Evolutionary conservation across 2,113 vertebrate species (phyloP).

Genomic region (Myocastor coypus): DNA sequence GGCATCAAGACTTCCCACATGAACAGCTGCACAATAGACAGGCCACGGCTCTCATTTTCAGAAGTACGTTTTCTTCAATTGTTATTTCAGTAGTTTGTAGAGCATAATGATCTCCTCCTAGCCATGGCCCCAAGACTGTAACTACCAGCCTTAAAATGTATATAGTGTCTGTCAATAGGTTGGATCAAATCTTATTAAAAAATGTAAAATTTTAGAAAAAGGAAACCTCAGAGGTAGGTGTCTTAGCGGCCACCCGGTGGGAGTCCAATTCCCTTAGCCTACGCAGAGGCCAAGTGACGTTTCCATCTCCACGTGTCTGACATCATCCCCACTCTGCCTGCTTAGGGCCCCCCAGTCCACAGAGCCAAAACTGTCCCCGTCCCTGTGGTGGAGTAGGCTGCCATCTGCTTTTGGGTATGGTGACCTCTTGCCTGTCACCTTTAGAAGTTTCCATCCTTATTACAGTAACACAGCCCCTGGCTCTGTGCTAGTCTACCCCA

Average conservation of each 20-base stretch:
- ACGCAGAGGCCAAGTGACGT: background rate
- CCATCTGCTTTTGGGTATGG: background rate
- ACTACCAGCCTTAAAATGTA: background rate
- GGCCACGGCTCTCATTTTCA: background rate
- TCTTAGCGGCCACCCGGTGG: background rate
- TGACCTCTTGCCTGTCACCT: background rate
- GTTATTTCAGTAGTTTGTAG: background rate
- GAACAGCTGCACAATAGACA: background rate
- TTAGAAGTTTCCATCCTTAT: background rate
- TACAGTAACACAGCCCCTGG: background rate
- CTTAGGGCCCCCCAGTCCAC: accelerated
- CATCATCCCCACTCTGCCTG: background rate
- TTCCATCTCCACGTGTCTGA: background rate
- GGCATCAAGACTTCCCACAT: background rate
- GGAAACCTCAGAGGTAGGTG: background rate
- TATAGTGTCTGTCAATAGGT: background rate
- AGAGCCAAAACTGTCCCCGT: background rate
- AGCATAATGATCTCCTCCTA: background rate
- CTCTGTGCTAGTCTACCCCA: background rate
- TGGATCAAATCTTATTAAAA: background rate
- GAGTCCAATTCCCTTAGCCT: background rate
- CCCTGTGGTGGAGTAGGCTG: background rate
- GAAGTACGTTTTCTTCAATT: background rate
- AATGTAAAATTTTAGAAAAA: background rate
- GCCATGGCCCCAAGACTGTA: background rate